These are phyloP conservation scores for Microctenopoma stevenorrisi DNA, from an alignment of 2,797 vertebrate species.

Conservation along the genomic window DNA sequence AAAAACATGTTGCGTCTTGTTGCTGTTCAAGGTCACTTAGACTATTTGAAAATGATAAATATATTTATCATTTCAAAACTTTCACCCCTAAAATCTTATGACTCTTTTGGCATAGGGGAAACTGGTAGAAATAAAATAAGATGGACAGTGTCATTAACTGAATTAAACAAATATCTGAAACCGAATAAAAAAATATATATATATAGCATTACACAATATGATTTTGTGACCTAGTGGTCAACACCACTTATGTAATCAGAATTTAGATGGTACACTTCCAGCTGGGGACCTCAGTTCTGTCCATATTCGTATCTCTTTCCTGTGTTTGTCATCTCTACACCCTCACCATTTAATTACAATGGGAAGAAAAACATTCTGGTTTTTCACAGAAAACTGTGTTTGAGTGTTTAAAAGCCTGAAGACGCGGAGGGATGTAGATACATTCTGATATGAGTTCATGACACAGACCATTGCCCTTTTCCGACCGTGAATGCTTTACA, in stretches of 20 bases:
- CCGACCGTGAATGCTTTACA: slow-evolving; percentile 13
- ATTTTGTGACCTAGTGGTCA: no score
- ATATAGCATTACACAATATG: background rate
- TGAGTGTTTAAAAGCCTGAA: background rate
- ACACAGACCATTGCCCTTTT: slow-evolving; percentile 4
- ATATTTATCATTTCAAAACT: slow-evolving; percentile 36
- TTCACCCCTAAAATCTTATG: slow-evolving; percentile 29
- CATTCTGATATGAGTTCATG: slow-evolving; percentile 14
- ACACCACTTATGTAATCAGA: no score
- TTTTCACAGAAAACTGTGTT: background rate
- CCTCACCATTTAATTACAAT: no score
- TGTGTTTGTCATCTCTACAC: no score
- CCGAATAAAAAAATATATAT: background rate
- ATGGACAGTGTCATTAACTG: slow-evolving; percentile 1
- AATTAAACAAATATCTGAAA: background rate
- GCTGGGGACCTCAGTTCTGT: no score
- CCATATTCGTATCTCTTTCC: no score
- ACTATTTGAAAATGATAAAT: slow-evolving; percentile 31
- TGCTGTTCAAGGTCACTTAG: slow-evolving; percentile 58
- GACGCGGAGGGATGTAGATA: background rate
- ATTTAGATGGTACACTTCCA: no score
- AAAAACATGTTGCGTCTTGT: slow-evolving; percentile 5
- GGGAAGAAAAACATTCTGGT: background rate
- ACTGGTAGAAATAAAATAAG: slow-evolving; percentile 5
- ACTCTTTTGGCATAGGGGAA: slow-evolving; percentile 10